phyloP scores from a whole-genome alignment of 2,888 invertebrate species.

The Lacanobia wlatinum region DNA sequence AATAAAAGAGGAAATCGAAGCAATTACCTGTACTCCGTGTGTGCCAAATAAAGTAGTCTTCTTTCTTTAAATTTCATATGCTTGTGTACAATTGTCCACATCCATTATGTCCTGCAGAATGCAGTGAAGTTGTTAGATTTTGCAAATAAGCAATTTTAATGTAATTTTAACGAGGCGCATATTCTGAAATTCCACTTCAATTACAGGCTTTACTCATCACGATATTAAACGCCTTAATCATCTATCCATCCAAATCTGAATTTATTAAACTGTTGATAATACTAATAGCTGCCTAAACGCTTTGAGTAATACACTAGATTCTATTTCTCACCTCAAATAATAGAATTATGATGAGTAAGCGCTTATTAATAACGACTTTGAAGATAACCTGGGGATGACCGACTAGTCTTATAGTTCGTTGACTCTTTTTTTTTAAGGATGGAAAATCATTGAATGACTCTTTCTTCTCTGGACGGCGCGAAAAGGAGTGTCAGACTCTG shows the following conservation, averaged over 20 bases:
- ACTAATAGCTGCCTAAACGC: background rate
- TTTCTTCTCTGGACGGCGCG: too few relatives aligned
- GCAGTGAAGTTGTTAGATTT: too few relatives aligned
- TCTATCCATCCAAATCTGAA: constrained; percentile 14
- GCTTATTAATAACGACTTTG: constrained; percentile 38
- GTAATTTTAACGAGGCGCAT: background rate
- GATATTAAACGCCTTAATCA: constrained; percentile 5
- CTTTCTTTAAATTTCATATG: too few relatives aligned
- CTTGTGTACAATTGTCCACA: too few relatives aligned
- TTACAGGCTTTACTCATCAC: background rate
- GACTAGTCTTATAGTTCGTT: background rate
- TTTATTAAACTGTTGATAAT: constrained; percentile 13
- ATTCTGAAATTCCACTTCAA: background rate
- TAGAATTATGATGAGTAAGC: constrained; percentile 30
- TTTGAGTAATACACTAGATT: constrained; percentile 8
- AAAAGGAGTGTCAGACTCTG: too few relatives aligned
- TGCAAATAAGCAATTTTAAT: background rate
- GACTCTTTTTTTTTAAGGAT: background rate
- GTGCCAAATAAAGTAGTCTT: too few relatives aligned
- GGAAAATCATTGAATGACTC: too few relatives aligned
- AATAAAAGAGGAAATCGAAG: too few relatives aligned
- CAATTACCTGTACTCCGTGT: too few relatives aligned
- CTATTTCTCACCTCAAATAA: constrained; percentile 23
- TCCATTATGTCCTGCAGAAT: too few relatives aligned
- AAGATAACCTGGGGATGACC: constrained; percentile 22